phyloP scores from a whole-genome alignment of 1,140 invertebrate species.

The Drosophila lini region DNA sequence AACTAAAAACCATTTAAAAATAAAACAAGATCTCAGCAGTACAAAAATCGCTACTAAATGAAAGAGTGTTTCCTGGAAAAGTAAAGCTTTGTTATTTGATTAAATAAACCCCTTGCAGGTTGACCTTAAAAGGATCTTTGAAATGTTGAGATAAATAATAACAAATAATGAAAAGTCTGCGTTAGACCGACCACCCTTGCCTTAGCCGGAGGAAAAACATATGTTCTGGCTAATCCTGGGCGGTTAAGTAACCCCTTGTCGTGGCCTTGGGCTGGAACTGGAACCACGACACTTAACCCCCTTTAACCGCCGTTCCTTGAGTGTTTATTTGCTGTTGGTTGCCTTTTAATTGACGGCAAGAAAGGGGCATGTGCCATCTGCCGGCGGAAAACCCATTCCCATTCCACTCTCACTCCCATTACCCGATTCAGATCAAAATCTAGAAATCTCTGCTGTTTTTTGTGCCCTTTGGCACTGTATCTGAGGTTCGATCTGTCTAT shows the following conservation, averaged over 20 bases:
- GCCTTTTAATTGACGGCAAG: slow-evolving; percentile 70
- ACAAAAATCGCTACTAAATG: too few species aligned
- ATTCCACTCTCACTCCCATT: not conserved
- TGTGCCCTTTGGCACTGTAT: slow-evolving; percentile 46
- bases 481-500: slow-evolving; percentile 60
- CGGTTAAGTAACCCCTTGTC: slow-evolving; percentile 73
- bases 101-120: not conserved
- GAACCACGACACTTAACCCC: slow-evolving; percentile 10
- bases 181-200: slow-evolving; percentile 70
- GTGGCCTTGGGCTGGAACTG: slow-evolving; percentile 28
- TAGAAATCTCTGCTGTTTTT: slow-evolving; percentile 24
- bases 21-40: too few species aligned
- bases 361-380: slow-evolving; percentile 71
- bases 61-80: not conserved
- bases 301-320: slow-evolving; percentile 56
- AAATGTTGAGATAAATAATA: slow-evolving; percentile 63
- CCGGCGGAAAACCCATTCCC: slow-evolving; percentile 28
- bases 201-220: slow-evolving; percentile 47
- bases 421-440: slow-evolving; percentile 3
- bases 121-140: too few species aligned
- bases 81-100: not conserved
- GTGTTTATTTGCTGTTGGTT: slow-evolving; percentile 36
- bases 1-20: too few species aligned
- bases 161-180: slow-evolving; percentile 54
- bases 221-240: slow-evolving; percentile 61